These are phyloP conservation scores for Electrophaes corylata DNA, from an alignment of 2,888 invertebrate species.

Conservation along the genomic window DNA sequence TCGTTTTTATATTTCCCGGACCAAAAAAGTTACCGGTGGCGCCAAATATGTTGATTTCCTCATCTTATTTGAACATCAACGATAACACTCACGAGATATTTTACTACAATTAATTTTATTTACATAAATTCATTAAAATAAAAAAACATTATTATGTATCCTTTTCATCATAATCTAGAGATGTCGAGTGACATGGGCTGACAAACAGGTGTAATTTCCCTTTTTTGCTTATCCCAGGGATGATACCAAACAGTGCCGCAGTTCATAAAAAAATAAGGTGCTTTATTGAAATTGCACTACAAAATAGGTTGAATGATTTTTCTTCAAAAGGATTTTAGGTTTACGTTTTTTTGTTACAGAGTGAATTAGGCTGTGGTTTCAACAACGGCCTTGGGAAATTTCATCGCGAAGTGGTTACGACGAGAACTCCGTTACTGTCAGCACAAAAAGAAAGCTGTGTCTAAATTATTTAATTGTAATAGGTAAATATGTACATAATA, in stretches of 20 bases:
- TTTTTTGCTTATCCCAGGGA: conserved; percentile 5
- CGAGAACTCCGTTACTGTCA: conserved; percentile 87
- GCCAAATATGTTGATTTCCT: too few relatives aligned
- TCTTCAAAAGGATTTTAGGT: not conserved
- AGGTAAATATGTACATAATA: not conserved
- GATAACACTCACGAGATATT: too few relatives aligned
- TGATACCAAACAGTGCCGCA: not conserved
- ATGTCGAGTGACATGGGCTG: conserved; percentile 2
- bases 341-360: conserved; percentile 54
- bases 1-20: too few relatives aligned
- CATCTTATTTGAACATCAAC: too few relatives aligned
- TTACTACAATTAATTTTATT: too few relatives aligned
- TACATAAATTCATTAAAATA: conserved; percentile 3
- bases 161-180: conserved; percentile 11
- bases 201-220: conserved; percentile 7
- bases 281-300: too few relatives aligned
- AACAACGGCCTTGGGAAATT: conserved; percentile 71
- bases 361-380: conserved; percentile 61
- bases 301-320: too few relatives aligned
- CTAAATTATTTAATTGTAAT: conserved; percentile 42
- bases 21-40: too few relatives aligned
- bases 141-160: conserved; percentile 2
- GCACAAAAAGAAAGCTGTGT: conserved; percentile 88
- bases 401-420: conserved; percentile 86
- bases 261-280: too few relatives aligned